Evolutionary conservation across 2,797 vertebrate genomes (phyloP).

Genomic region (Hydrolagus colliei): DNA sequence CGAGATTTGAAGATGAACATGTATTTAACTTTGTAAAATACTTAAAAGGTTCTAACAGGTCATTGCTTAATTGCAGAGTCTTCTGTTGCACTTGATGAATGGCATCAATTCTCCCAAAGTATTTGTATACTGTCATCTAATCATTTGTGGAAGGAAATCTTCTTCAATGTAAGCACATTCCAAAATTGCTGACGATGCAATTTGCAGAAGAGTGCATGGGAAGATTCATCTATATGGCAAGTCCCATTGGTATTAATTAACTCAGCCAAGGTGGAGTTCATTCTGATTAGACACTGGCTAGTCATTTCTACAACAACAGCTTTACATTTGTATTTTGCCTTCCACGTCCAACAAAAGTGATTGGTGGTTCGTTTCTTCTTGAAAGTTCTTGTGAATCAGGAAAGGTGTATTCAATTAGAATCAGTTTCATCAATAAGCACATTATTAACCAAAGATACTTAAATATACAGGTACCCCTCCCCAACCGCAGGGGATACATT

Average conservation of each 20-base stretch:
- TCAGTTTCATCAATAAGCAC: neutral
- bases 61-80: neutral
- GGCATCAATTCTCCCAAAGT: neutral
- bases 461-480: neutral
- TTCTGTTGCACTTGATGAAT: neutral
- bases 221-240: neutral
- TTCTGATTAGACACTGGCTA: constrained; percentile 6
- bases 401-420: neutral
- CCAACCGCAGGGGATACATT: no score
- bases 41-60: neutral
- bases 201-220: neutral
- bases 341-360: neutral
- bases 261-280: neutral
- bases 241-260: constrained; percentile 15
- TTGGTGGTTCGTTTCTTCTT: neutral
- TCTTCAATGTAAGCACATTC: neutral
- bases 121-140: constrained; percentile 9
- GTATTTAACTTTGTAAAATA: constrained; percentile 5
- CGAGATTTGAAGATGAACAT: neutral
- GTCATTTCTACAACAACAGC: neutral
- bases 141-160: constrained; percentile 8
- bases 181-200: constrained; percentile 16
- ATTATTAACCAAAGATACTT: neutral
- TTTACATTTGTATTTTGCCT: no score
- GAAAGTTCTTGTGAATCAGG: neutral